These are phyloP conservation scores for Megamerina dolium DNA, from an alignment of 2,888 invertebrate genomes.

Conservation along the genomic window DNA sequence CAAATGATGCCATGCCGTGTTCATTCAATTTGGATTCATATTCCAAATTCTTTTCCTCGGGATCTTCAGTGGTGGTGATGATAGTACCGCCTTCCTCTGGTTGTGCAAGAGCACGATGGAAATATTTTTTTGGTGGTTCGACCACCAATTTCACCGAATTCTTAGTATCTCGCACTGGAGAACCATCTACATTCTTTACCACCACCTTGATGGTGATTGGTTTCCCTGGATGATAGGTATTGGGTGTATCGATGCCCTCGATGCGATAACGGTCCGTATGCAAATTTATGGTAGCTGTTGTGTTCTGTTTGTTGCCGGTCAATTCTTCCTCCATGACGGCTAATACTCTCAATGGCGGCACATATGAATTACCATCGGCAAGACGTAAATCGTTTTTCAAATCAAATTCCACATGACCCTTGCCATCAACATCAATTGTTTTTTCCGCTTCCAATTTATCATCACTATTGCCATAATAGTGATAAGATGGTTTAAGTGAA, in stretches of 20 bases:
- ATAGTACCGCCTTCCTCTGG: not conserved
- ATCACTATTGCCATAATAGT: conserved; percentile 17
- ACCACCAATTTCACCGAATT: conserved; percentile 52
- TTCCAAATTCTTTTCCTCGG: conserved; percentile 35
- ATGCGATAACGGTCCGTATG: conserved; percentile 70
- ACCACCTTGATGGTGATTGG: conserved; percentile 73
- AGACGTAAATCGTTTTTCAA: conserved; percentile 67
- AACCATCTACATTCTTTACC: conserved; percentile 63
- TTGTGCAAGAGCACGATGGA: conserved; percentile 1
- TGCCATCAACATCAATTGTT: conserved; percentile 61
- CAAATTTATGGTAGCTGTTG: conserved; percentile 65
- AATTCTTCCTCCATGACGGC: conserved; percentile 86
- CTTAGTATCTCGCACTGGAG: conserved; percentile 57
- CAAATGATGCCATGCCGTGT: conserved; percentile 59
- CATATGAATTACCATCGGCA: conserved; percentile 55
- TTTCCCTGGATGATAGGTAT: conserved; percentile 81
- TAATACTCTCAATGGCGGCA: conserved; percentile 53
- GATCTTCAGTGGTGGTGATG: not conserved
- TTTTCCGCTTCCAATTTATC: conserved; percentile 52
- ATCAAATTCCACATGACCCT: conserved; percentile 67
- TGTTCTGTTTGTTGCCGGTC: conserved; percentile 71
- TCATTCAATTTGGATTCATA: conserved; percentile 50
- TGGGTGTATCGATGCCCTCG: conserved; percentile 71
- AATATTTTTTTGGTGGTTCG: conserved; percentile 19
- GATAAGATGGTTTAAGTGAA: conserved; percentile 51